These are phyloP conservation scores for Petrocephalus zakoni DNA, from an alignment of 2,113 vertebrate species.

Conservation along the genomic window DNA sequence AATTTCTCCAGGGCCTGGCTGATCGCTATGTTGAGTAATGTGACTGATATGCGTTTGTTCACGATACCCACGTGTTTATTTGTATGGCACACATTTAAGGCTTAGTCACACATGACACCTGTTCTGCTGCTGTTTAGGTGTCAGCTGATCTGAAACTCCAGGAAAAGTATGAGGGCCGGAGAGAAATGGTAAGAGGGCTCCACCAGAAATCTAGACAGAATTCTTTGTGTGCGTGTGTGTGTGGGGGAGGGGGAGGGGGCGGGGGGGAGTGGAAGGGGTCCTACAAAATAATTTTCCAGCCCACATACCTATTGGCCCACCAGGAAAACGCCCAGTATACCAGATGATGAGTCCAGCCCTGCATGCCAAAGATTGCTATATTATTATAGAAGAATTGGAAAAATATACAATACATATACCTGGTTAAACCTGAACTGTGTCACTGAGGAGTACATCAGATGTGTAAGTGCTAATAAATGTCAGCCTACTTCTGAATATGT, in stretches of 20 bases:
- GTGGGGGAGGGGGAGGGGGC: neutral
- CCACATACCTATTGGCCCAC: neutral
- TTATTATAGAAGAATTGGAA: neutral
- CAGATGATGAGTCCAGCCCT: neutral
- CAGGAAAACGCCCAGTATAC: neutral
- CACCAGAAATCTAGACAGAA: neutral
- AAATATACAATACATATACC: neutral
- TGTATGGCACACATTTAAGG: neutral
- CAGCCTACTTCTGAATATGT: neutral
- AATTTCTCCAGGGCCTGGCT: too few species aligned
- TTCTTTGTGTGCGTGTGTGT: neutral
- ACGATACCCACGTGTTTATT: neutral
- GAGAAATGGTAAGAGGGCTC: conserved; percentile 69
- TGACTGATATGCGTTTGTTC: neutral
- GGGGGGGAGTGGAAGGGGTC: neutral
- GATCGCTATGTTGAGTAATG: too few species aligned
- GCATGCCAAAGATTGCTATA: neutral
- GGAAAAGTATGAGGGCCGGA: conserved; percentile 77
- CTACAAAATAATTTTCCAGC: too few species aligned
- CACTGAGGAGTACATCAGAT: neutral
- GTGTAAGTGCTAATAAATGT: neutral
- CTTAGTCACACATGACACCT: neutral
- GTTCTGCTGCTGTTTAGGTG: conserved; percentile 55
- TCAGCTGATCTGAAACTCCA: conserved; percentile 82
- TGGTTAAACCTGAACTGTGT: neutral